Evolutionary conservation across 2,888 invertebrate species (phyloP).

Genomic region (Drymonia ruficornis): DNA sequence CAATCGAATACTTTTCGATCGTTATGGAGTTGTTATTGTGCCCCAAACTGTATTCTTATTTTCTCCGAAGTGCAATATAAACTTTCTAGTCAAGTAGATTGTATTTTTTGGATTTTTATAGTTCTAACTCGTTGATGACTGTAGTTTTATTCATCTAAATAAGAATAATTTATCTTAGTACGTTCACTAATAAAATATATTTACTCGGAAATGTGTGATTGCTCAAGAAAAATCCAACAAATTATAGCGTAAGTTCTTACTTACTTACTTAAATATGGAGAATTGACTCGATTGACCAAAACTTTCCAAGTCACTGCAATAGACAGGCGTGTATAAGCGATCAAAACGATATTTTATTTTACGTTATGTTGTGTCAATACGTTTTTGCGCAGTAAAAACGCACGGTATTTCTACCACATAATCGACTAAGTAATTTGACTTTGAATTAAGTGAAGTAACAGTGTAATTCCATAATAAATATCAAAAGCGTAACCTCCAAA

Average conservation of each 20-base stretch:
- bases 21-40: slow-evolving; percentile 13
- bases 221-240: slow-evolving; percentile 31
- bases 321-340: slow-evolving; percentile 26
- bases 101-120: slow-evolving; percentile 12
- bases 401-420: too few relatives aligned
- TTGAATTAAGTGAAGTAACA: too few relatives aligned
- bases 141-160: slow-evolving; percentile 7
- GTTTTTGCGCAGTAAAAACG: too few relatives aligned
- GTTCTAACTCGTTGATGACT: slow-evolving; percentile 8
- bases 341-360: slow-evolving; percentile 15
- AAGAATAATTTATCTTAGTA: neutral
- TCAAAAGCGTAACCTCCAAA: too few relatives aligned
- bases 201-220: slow-evolving; percentile 26
- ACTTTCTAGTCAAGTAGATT: slow-evolving; percentile 20
- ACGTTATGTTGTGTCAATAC: too few relatives aligned
- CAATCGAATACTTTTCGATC: slow-evolving; percentile 2
- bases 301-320: slow-evolving; percentile 42
- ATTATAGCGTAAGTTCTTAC: slow-evolving; percentile 17
- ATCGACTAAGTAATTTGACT: too few relatives aligned
- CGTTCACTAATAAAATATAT: neutral
- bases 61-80: slow-evolving; percentile 21
- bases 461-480: too few relatives aligned
- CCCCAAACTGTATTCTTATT: slow-evolving; percentile 13
- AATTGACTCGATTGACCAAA: slow-evolving; percentile 45
- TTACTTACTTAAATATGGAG: slow-evolving; percentile 11